These are phyloP conservation scores for Bubo scandiacus DNA, from an alignment of 2,113 vertebrate species.

Conservation along the genomic window DNA sequence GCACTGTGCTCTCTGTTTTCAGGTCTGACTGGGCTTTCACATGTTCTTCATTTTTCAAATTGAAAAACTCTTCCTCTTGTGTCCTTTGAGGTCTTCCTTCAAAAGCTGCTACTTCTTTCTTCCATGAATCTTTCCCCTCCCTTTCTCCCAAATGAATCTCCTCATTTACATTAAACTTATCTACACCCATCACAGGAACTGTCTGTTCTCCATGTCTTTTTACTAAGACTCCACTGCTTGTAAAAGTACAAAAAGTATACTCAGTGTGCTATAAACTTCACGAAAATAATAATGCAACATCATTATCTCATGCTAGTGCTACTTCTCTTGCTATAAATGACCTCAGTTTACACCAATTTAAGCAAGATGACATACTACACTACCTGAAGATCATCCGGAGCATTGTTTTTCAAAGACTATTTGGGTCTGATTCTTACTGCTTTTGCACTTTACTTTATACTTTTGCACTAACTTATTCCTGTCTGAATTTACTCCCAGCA, in stretches of 20 bases:
- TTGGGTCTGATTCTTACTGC: background rate
- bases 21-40: background rate
- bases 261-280: background rate
- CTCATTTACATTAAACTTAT: background rate
- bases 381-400: background rate
- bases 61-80: background rate
- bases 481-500: background rate
- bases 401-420: background rate
- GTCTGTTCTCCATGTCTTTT: background rate
- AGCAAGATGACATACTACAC: background rate
- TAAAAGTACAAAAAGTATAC: background rate
- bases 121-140: background rate
- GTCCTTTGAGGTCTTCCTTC: background rate
- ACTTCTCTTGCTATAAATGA: background rate
- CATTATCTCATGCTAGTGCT: background rate
- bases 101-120: background rate
- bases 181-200: background rate
- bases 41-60: background rate
- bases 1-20: background rate
- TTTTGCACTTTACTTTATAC: background rate
- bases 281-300: background rate
- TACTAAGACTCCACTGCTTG: background rate
- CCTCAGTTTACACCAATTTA: background rate
- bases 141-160: background rate
- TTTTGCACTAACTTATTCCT: background rate